Percentiles rank a stretch among this genome's conserved stretches.
phyloP scores from a whole-genome alignment of 2,797 vertebrate species.

The Coilia nasus region DNA sequence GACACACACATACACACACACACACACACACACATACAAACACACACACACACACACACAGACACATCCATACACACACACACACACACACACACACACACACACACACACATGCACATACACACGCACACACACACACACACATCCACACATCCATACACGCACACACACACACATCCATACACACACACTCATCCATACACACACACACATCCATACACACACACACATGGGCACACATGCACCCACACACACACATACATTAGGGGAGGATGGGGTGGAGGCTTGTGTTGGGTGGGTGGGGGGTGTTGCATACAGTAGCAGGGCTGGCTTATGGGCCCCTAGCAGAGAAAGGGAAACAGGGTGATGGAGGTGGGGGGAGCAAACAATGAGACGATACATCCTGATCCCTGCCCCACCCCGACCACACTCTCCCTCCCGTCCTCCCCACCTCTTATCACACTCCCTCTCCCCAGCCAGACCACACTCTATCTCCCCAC shows the following conservation, averaged over 20 bases:
- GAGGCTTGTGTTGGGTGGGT: not conserved
- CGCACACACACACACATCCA: not conserved
- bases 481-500: too few relatives aligned
- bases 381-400: slow-evolving; percentile 22
- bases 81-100: not conserved
- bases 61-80: not conserved
- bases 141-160: too few relatives aligned
- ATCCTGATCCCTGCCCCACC: slow-evolving; percentile 11
- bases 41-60: not conserved
- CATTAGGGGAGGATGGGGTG: too few relatives aligned
- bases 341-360: not conserved
- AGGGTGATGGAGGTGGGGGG: not conserved
- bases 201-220: not conserved
- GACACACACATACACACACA: not conserved
- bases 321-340: not conserved
- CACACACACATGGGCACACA: too few relatives aligned
- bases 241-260: too few relatives aligned
- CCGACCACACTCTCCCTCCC: not conserved
- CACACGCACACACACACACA: too few relatives aligned
- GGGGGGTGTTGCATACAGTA: too few relatives aligned
- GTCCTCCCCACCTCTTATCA: too few relatives aligned
- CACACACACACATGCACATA: too few relatives aligned
- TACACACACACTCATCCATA: slow-evolving; percentile 6
- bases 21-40: not conserved
- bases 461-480: too few relatives aligned